Evolutionary conservation across 2,113 vertebrate genomes (phyloP).

Genomic region (Epinephelus cyanopodus): DNA sequence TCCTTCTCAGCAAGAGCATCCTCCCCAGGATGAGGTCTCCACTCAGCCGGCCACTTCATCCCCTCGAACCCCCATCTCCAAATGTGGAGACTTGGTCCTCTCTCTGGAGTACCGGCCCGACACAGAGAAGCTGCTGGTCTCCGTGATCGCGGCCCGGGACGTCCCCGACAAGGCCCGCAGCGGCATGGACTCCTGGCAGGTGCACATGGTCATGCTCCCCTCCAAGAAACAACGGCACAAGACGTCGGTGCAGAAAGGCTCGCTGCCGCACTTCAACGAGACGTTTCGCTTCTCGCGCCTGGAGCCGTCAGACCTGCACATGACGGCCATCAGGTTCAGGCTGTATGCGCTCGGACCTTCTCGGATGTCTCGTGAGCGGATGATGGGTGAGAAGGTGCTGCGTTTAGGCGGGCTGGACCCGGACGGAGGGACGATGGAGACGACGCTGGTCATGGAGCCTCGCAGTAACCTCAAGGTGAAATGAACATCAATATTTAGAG

Average conservation of each 20-base stretch:
- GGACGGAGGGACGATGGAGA: conserved; percentile 80
- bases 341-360: conserved; percentile 90
- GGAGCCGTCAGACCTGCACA: conserved; percentile 85
- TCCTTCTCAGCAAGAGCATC: conserved; percentile 80
- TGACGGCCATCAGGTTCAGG: conserved; percentile 90
- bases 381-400: conserved; percentile 96
- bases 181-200: conserved; percentile 92
- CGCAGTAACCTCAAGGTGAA: conserved; percentile 91
- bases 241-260: conserved; percentile 89
- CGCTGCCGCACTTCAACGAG: conserved; percentile 89
- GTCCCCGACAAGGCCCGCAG: conserved; percentile 94
- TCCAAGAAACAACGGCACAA: conserved; percentile 93
- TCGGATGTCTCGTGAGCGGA: conserved; percentile 89
- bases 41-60: conserved; percentile 56
- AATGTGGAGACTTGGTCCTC: conserved; percentile 91
- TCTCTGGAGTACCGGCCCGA: conserved; percentile 87
- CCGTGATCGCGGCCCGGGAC: conserved; percentile 87
- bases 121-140: conserved; percentile 89
- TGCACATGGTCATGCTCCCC: conserved; percentile 92
- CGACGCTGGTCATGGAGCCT: conserved; percentile 91
- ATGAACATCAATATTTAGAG: too few species aligned
- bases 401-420: conserved; percentile 84
- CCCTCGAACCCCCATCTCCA: conserved; percentile 86
- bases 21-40: conserved; percentile 26
- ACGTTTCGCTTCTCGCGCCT: conserved; percentile 90